Conservation (phyloP, 2,888 invertebrate genomes). For the Spialia ferax region DNA sequence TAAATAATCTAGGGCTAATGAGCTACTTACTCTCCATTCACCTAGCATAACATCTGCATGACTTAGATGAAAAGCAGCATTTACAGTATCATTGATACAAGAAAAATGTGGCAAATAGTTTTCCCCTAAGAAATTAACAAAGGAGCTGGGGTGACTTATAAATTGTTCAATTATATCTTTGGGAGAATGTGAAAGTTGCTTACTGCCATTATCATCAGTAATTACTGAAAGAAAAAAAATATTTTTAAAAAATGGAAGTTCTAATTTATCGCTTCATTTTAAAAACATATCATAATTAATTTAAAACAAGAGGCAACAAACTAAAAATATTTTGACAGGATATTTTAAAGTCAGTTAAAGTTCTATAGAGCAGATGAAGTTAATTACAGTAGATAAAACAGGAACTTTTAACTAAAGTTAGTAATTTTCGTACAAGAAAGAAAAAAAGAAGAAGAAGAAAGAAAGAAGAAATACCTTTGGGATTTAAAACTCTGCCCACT, state of each 20-base stretch:
- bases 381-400: too few species aligned
- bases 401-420: too few species aligned
- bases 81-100: conserved; percentile 87
- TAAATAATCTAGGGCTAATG: not conserved
- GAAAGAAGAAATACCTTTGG: conserved; percentile 86
- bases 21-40: conserved; percentile 87
- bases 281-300: not conserved
- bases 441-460: not conserved
- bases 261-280: not conserved
- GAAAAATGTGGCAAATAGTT: conserved; percentile 92
- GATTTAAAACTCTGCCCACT: conserved; percentile 91
- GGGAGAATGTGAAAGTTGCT: conserved; percentile 81
- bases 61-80: conserved; percentile 89
- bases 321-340: not conserved
- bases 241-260: too few species aligned
- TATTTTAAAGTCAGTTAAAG: too few species aligned
- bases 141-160: conserved; percentile 88
- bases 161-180: conserved; percentile 89
- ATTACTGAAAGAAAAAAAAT: conserved; percentile 42
- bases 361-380: too few species aligned
- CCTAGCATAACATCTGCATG: conserved; percentile 89
- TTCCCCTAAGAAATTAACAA: conserved; percentile 90
- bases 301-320: not conserved
- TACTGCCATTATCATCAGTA: conserved; percentile 39
- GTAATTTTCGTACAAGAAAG: not conserved